phyloP scores from a whole-genome alignment of 2,888 invertebrate species.

The Zele albiditarsus region DNA sequence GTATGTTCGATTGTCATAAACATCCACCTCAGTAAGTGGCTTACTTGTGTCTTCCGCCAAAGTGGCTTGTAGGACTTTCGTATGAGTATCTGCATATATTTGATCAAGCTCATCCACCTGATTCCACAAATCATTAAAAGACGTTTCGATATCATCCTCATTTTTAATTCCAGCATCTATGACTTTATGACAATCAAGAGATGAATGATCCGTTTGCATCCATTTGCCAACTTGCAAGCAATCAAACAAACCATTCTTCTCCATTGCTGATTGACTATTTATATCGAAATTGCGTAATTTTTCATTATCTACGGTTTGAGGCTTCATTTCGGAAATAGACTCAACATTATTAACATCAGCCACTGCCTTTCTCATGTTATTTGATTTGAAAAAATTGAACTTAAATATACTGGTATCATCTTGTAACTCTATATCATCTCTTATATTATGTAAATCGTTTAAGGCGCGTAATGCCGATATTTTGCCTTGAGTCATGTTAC shows the following conservation, averaged over 20 bases:
- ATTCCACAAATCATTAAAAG: slow-evolving; percentile 82
- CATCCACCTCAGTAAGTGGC: slow-evolving; percentile 76
- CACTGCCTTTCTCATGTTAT: slow-evolving; percentile 9
- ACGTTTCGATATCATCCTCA: slow-evolving; percentile 70
- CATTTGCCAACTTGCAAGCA: slow-evolving; percentile 66
- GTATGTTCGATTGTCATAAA: slow-evolving; percentile 86
- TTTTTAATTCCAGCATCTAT: slow-evolving; percentile 52
- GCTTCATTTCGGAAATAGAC: slow-evolving; percentile 8
- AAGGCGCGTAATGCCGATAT: slow-evolving; percentile 66
- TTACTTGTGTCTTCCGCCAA: slow-evolving; percentile 54
- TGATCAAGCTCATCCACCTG: slow-evolving; percentile 88
- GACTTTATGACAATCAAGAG: slow-evolving; percentile 43
- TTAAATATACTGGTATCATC: slow-evolving; percentile 26
- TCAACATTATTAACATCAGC: slow-evolving; percentile 41
- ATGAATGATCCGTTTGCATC: slow-evolving; percentile 59
- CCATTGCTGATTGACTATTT: slow-evolving; percentile 43
- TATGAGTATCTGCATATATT: slow-evolving; percentile 84
- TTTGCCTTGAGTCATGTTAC: slow-evolving; percentile 55
- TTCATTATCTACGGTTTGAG: neutral
- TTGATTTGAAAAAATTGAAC: slow-evolving; percentile 1
- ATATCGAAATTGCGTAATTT: slow-evolving; percentile 22
- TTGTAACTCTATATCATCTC: slow-evolving; percentile 49
- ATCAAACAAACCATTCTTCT: slow-evolving; percentile 63
- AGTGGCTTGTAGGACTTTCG: slow-evolving; percentile 73
- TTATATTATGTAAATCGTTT: slow-evolving; percentile 63